Evolutionary conservation across 2,797 vertebrate species (phyloP).

Genomic region (Bufotes viridis): DNA sequence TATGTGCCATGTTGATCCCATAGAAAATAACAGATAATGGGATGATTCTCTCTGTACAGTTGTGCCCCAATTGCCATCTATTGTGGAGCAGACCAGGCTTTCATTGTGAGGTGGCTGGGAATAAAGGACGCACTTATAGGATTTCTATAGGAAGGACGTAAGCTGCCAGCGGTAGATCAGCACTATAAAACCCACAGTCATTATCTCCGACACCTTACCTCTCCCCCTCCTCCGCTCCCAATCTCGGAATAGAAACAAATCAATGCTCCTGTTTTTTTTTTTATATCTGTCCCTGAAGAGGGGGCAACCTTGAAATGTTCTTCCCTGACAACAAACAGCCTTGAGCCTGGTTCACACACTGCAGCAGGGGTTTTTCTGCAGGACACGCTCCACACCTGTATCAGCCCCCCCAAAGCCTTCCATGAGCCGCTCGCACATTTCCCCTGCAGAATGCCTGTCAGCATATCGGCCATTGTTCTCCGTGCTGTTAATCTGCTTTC

Average conservation of each 20-base stretch:
- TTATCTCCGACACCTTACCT: constrained; percentile 58
- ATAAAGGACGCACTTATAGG: constrained; percentile 31
- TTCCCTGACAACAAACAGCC: constrained; percentile 50
- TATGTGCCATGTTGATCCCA: constrained; percentile 16
- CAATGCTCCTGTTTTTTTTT: constrained; percentile 45
- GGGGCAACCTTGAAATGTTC: constrained; percentile 58
- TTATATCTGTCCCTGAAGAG: constrained; percentile 44
- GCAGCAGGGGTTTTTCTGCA: neutral
- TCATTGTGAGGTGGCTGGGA: constrained; percentile 31
- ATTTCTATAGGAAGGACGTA: constrained; percentile 47
- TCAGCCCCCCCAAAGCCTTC: constrained; percentile 9
- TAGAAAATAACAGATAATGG: constrained; percentile 36
- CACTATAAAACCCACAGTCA: constrained; percentile 49
- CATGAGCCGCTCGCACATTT: neutral
- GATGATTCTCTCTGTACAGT: constrained; percentile 36
- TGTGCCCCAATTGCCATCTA: neutral
- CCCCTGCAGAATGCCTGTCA: constrained; percentile 34
- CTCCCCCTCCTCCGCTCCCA: constrained; percentile 27
- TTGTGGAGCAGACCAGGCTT: constrained; percentile 28
- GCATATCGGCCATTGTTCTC: constrained; percentile 32
- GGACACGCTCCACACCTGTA: constrained; percentile 12
- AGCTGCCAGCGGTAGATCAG: constrained; percentile 46
- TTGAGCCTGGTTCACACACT: constrained; percentile 32
- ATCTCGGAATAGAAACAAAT: constrained; percentile 61
- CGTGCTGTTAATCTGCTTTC: constrained; percentile 8